Base-by-base conservation (phyloP, 2,888 invertebrate species). In the Drosophila anomalata region DNA sequence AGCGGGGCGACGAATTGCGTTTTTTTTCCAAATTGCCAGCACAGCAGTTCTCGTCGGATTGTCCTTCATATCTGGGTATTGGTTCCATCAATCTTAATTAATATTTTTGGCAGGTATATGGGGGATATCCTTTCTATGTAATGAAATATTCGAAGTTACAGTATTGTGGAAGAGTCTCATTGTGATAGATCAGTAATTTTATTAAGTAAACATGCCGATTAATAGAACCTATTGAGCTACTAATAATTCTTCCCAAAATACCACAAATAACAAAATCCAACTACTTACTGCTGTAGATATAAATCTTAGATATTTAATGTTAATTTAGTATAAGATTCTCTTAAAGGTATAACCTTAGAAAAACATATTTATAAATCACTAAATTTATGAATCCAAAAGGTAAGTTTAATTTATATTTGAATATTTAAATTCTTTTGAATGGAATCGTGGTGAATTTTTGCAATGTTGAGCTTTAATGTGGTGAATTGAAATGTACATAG, bases 1-100 rank as follows among this genome's bases (percentile, higher is more conserved):
- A 46, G 8, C 8, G 12, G n/a, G 14, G 9, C 1, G 2, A 7
- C 9, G 17, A 9, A 9, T 89, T 90, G 80, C 88, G 89, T 42
- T 20, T 3, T 14, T 11, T 22, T 29, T 39, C 17, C 44, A 54
- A 65, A 29, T 56, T 17, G 36, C 63, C 54, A 39, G 46, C 67
- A 65, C 53, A 66, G 29, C 29, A 39, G 29, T 14, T 14, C 14
- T 36, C 36, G n/a, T 7, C n/a, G 6, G 36, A 36, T n/a, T n/a
- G 14, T 14, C 7, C 6, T 2, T 2, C 9, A 8, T 61, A 62
- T 62, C 61, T 41, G 0, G 9, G 14, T 31, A 48, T 31, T n/a
- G 24, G 29, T 17, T 1, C 41, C 61, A 62, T 62, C 47, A 62
- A 62, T 62, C 61, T 61, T 41, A 61, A 62, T 62, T 47, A 31